Base-by-base conservation (phyloP, 1,140 invertebrate genomes). In the Elysia chlorotica region DNA sequence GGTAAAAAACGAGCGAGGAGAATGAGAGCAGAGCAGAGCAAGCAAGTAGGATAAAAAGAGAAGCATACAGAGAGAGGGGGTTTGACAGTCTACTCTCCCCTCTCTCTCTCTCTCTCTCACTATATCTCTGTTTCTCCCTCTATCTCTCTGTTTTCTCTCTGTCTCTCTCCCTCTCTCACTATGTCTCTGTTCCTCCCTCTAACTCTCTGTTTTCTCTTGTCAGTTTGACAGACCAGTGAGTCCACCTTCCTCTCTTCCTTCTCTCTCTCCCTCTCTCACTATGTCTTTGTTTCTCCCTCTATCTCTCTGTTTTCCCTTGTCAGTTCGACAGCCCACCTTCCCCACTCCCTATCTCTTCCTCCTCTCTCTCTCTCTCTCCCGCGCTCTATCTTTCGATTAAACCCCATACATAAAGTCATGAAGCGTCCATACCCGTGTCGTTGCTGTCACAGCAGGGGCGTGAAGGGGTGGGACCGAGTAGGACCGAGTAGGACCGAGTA, bases 301-400 rank as follows among this genome's bases (percentile, higher is more conserved):
- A 38, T 68, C 66, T 68, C 38, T 68, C 66, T 68, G 38, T 68
- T 48, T 68, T 48, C 54, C 66, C 54, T 48, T 68, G 38, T 48
- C 66, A 31, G 10, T 21, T 59, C 17, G 25, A 17, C 10, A 10
- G 10, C 14, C 25, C 25, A 17, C 25, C 17, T 59, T 21, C 17
- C 25, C 25, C n/a, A 31, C 28, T 35, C 61, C 31, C 61, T 63
- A 25, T 63, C 31, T 63, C 61, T 14, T 31, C 25, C 28, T 63
- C 61, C 30, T n/a, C 31, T 33, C 5, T 33, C n/a, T n/a, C 25
- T 14, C 5, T 28, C 21, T 31, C 31, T 28, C 25, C 25, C 28
- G 37, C 35, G 21, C 25, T 63, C 25, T 63, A 19, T 63, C 25
- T 61, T 28, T 28, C 14, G 19, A 17, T 61, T 10, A 35, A 17